Percentiles rank a stretch among this genome's conserved stretches.
Conservation (phyloP, 1,140 invertebrate species). For the Drosophila melanogaster region Release_6_plus_ISO1_MT NT_033777.3:23550501-23551000, state of each 20-base stretch:
- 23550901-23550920: conserved; percentile 79
- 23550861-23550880: conserved; percentile 82
- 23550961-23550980: not conserved
- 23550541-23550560: conserved; percentile 22
- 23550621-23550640: conserved; percentile 44
- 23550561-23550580: conserved; percentile 1
- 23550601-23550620: conserved; percentile 78
- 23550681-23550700: conserved; percentile 70
- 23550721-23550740: not conserved
- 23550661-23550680: conserved; percentile 72
- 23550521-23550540: conserved; percentile 73
- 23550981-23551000: conserved; percentile 60
- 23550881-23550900: conserved; percentile 82
- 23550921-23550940: conserved; percentile 29
- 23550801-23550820: conserved; percentile 50
- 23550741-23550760: conserved; percentile 10
- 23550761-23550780: conserved; percentile 1
- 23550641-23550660: conserved; percentile 67
- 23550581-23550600: not conserved
- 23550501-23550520: conserved; percentile 45
- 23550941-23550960: not conserved
- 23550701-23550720: conserved; percentile 60
- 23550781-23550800: conserved; percentile 18
- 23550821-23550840: conserved; percentile 57
- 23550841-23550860: conserved; percentile 76